Conservation (phyloP, 2,888 invertebrate genomes). For the Morpho helenor region DNA sequence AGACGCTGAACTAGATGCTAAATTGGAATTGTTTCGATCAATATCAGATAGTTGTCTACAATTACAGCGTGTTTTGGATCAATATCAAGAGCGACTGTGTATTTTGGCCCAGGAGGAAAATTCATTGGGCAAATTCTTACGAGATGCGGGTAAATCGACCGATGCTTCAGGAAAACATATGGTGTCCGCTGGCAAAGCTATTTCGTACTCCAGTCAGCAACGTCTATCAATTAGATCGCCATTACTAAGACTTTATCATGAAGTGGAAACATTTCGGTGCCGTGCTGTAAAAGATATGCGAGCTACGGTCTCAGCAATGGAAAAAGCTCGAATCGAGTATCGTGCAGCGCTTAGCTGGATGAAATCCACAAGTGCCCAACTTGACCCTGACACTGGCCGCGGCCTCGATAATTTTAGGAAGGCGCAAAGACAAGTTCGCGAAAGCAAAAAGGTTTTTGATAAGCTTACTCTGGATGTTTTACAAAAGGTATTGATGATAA, state of each 20-base stretch:
- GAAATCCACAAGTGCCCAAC: slow-evolving; percentile 96
- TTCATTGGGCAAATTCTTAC: slow-evolving; percentile 94
- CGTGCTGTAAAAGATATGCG: slow-evolving; percentile 96
- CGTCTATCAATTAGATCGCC: slow-evolving; percentile 92
- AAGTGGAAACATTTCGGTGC: slow-evolving; percentile 97
- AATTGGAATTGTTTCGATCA: slow-evolving; percentile 94
- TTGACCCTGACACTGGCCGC: slow-evolving; percentile 97
- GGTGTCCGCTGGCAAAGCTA: slow-evolving; percentile 86
- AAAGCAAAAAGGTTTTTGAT: slow-evolving; percentile 94
- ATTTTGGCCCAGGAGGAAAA: slow-evolving; percentile 97
- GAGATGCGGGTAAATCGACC: slow-evolving; percentile 94
- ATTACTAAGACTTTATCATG: slow-evolving; percentile 92
- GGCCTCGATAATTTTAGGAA: slow-evolving; percentile 97
- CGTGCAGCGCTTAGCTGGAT: slow-evolving; percentile 98
- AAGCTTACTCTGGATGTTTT: slow-evolving; percentile 95
- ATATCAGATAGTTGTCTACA: slow-evolving; percentile 94
- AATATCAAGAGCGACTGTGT: slow-evolving; percentile 95
- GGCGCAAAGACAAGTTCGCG: slow-evolving; percentile 88
- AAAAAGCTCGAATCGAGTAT: slow-evolving; percentile 96
- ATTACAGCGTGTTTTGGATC: slow-evolving; percentile 92
- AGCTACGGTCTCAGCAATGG: slow-evolving; percentile 95
- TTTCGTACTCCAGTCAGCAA: slow-evolving; percentile 95
- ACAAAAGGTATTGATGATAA: slow-evolving; percentile 84
- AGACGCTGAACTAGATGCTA: slow-evolving; percentile 97
- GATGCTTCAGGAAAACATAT: slow-evolving; percentile 86